phyloP scores from a whole-genome alignment of 2,113 vertebrate species.

The Poecilia latipinna region DNA sequence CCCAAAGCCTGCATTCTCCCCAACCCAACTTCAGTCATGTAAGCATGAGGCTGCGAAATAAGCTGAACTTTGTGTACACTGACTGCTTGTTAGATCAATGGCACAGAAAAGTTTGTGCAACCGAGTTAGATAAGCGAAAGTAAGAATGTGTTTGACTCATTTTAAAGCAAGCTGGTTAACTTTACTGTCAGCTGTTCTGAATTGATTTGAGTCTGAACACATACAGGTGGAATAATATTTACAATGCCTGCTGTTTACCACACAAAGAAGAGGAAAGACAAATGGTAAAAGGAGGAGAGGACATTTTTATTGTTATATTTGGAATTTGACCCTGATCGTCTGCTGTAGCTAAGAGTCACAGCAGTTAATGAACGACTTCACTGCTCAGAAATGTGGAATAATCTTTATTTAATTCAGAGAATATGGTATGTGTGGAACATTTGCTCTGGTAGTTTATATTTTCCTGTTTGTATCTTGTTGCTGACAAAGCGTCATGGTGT shows the following conservation, averaged over 20 bases:
- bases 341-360: neutral
- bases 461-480: neutral
- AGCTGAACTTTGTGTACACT: conserved; percentile 31
- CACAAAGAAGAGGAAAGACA: conserved; percentile 25
- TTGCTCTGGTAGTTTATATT: neutral
- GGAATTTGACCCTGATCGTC: conserved; percentile 52
- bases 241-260: conserved; percentile 54
- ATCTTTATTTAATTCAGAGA: conserved; percentile 5
- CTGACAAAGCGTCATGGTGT: neutral
- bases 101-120: conserved; percentile 54
- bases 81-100: conserved; percentile 33
- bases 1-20: conserved; percentile 86
- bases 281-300: conserved; percentile 48
- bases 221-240: neutral
- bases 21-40: conserved; percentile 86
- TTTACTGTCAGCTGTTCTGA: conserved; percentile 17
- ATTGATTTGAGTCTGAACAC: conserved; percentile 19
- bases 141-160: conserved; percentile 59
- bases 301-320: conserved; percentile 17
- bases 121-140: conserved; percentile 63
- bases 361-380: conserved; percentile 43
- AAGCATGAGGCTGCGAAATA: conserved; percentile 56
- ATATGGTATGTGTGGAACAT: neutral
- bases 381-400: neutral
- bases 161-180: neutral